Evolutionary conservation across 1,140 invertebrate species (phyloP), one percentile per base, ranked within the genome.

Genomic region (Trichoplusia ni): DNA sequence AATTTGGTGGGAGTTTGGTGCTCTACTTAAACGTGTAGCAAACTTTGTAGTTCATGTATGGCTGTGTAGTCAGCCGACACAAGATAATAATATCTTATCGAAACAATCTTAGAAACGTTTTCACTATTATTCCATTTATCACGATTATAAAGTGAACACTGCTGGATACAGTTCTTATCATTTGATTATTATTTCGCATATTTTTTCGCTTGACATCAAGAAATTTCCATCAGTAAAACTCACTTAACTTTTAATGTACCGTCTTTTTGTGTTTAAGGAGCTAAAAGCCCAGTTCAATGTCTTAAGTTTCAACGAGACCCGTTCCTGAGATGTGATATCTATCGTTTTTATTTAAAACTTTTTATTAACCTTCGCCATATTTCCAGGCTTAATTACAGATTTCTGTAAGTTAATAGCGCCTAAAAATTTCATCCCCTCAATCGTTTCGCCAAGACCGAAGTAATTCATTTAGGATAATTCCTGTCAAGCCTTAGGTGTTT

Each of bases 231-330:
- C n/a, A 54, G 18, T 38, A 35, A 27, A 38, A 54, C 33, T 54
- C 51, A 25, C 21, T 37, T 54, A 37, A 37, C 49, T 35, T 54
- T 35, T 54, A 54, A 54, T 35, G 49, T 53, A 53, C 31, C 13
- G 18, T 23, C 31, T 37, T 38, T 54, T 38, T 54, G 25, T 38
- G 8, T 54, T 40, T 54, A 27, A 40, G 8, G 14, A 54, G 35
- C 51, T 54, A 23, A 54, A 51, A 51, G 18, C 18, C 49, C 14
- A n/a, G 18, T 33, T 35, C 49, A 53, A 53, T 37, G 31, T 23
- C 49, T 53, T 21, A 37, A 35, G 33, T 35, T 53, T 53, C 49
- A 33, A 27, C 11, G 14, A 51, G 29, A 6, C 16, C 29, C 27
- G 19, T 33, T 51, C 19, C 29, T 11, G 47, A 33, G 25, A 51